Conservation (phyloP, 2,797 vertebrate species). For the Anguilla obscura region DNA sequence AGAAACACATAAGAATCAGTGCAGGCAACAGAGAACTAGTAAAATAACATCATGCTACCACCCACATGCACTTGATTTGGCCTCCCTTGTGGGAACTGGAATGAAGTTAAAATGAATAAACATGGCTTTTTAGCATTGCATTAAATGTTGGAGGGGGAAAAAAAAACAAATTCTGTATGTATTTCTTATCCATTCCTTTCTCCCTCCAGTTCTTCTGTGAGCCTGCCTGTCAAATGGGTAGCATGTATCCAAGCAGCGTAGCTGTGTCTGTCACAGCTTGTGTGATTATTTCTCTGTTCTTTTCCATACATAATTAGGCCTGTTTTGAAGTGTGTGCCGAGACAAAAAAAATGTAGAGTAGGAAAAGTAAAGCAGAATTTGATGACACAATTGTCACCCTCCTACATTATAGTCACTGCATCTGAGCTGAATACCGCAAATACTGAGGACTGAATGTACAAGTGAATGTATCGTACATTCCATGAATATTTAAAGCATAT, state of each 20-base stretch:
- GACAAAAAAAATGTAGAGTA: constrained; percentile 3
- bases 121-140: constrained; percentile 3
- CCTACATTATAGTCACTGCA: constrained; percentile 11
- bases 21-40: background rate
- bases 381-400: background rate
- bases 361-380: constrained; percentile 10
- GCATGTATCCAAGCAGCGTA: constrained; percentile 1
- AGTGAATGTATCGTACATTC: background rate
- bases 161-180: background rate
- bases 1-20: background rate
- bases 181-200: background rate
- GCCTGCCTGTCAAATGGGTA: constrained; percentile 6
- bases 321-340: constrained; percentile 13
- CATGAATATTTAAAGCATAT: background rate
- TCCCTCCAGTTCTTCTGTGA: background rate
- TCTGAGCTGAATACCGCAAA: background rate
- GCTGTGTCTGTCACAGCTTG: constrained; percentile 9
- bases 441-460: constrained; percentile 11
- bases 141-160: background rate
- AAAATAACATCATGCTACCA: constrained; percentile 13
- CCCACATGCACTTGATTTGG: constrained; percentile 28
- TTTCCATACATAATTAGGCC: constrained; percentile 5
- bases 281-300: constrained; percentile 17
- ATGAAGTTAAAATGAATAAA: constrained; percentile 28
- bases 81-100: constrained; percentile 25